Base-by-base conservation (phyloP, 1,140 invertebrate genomes). In the Ooceraea biroi region DNA sequence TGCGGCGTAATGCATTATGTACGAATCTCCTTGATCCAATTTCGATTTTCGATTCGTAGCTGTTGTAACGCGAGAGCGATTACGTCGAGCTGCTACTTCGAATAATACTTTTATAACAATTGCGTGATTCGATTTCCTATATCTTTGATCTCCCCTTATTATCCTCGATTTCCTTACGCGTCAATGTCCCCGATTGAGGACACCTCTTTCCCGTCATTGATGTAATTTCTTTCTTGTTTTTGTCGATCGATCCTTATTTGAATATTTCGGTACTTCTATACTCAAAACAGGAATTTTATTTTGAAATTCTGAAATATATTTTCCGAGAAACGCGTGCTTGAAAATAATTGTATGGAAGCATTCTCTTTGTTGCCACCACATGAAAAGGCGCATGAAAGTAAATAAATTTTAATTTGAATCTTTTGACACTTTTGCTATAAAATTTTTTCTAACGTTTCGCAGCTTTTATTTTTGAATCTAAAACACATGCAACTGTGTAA, bases 21-120 rank as follows among this genome's bases (percentile, higher is more conserved):
- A 27, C 14, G 48, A 41, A 77, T 52, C 25, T 66, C 74, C 48
- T 77, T 66, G 74, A 77, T 77, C 19, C 19, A 46, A 66, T 77
- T 77, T 77, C 74, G 60, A 77, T 77, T 77, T 77, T 46, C 60
- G 25, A 55, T 66, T 10, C 22, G 22, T 8, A 17, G n/a, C 17
- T 7, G 58, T 66, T 76, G 73, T 66, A 77, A 55, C 14, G 5
- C 19, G 50, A 77, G 7, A 8, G 41, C 5, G 19, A 25, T 17
- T 19, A 5, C 27, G 12, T 46, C 17, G 22, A 52, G 30, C 36
- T 3, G 14, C 17, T 25, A 7, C 14, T 65, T 11, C 14, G 48
- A 52, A 25, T 50, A 41, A 76, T 63, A 66, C 25, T 19, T 52
- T 36, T 22, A 19, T 50, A 63, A 76, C 19, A 36, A 65, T 3